A percentile compares a stretch with the other conserved stretches of the same genome.
These are phyloP conservation scores for Choreutis nemorana DNA, from an alignment of 2,888 invertebrate genomes.

Conservation along the genomic window DNA sequence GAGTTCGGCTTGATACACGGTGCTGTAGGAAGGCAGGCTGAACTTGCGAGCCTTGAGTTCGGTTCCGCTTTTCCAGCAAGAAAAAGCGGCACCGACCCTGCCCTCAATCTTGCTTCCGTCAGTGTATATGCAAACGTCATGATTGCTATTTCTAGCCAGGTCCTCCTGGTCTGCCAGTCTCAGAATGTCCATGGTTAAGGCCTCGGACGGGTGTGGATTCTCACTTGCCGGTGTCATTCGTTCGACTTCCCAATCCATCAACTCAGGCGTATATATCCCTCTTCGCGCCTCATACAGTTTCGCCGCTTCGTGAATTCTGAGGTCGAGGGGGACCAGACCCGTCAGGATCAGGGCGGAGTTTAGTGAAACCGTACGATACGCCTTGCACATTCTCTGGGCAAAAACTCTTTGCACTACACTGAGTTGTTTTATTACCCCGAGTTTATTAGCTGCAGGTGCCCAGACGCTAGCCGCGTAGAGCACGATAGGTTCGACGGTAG, in stretches of 20 bases:
- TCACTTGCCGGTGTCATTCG: not conserved
- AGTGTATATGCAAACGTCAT: not conserved
- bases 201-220: not conserved
- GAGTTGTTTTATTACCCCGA: constrained; percentile 4
- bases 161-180: not conserved
- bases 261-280: not conserved
- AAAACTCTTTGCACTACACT: constrained; percentile 8
- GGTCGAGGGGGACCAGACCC: constrained; percentile 13
- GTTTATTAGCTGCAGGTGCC: constrained; percentile 2
- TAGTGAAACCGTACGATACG: constrained; percentile 11
- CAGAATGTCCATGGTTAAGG: too few relatives aligned
- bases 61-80: not conserved
- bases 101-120: not conserved
- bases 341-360: constrained; percentile 10
- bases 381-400: constrained; percentile 8
- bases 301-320: constrained; percentile 11
- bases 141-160: not conserved
- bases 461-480: constrained; percentile 6
- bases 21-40: not conserved
- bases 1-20: not conserved
- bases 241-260: not conserved
- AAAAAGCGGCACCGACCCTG: not conserved
- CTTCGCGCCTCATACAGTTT: constrained; percentile 6
- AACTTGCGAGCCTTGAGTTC: not conserved
- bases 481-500: constrained; percentile 4